Conservation (phyloP, 2,797 vertebrate genomes). For the Thaleichthys pacificus region DNA sequence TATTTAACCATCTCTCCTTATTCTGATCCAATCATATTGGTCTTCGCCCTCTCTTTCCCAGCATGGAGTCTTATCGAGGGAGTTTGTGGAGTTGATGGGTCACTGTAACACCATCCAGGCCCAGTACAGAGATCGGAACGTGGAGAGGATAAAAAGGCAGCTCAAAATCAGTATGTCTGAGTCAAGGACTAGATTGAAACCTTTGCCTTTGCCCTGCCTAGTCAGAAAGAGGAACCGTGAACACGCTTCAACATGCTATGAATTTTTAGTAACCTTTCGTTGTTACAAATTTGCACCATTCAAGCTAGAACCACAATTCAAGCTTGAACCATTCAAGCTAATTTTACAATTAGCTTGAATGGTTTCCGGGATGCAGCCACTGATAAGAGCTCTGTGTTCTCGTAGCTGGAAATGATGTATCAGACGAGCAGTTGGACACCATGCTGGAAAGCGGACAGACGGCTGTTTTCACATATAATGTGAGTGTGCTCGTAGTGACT, state of each 20-base stretch:
- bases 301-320: no score
- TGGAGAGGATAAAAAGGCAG: slow-evolving; percentile 87
- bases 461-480: slow-evolving; percentile 90
- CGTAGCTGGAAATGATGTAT: slow-evolving; percentile 76
- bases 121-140: slow-evolving; percentile 85
- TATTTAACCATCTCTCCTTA: not conserved
- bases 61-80: slow-evolving; percentile 84
- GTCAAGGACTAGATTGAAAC: no score
- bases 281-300: not conserved
- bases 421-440: slow-evolving; percentile 81
- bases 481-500: slow-evolving; percentile 64
- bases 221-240: not conserved
- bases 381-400: not conserved
- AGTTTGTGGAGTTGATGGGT: slow-evolving; percentile 86
- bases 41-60: slow-evolving; percentile 41
- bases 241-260: not conserved
- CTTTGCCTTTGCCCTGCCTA: not conserved
- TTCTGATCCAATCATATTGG: not conserved
- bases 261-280: no score
- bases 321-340: no score
- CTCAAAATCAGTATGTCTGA: slow-evolving; percentile 86
- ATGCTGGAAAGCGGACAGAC: slow-evolving; percentile 91
- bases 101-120: slow-evolving; percentile 83
- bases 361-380: not conserved
- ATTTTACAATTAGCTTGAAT: not conserved